phyloP scores from a whole-genome alignment of 2,797 vertebrate genomes.

The Podarcis lilfordi region DNA sequence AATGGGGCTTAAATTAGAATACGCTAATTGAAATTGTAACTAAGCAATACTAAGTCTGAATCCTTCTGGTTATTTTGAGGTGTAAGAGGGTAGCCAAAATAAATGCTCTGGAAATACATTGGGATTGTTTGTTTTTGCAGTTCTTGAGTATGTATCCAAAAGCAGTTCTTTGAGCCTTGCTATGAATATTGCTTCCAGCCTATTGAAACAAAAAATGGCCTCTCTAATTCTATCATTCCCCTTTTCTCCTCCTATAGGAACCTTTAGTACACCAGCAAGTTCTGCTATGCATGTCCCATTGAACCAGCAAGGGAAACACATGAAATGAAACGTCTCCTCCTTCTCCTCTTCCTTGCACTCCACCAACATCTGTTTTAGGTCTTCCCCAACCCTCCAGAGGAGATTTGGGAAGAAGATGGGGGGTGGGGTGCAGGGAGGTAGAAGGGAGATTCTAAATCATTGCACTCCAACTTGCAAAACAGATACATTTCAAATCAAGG shows the following conservation, averaged over 20 bases:
- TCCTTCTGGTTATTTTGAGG: neutral
- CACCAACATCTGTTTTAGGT: no score
- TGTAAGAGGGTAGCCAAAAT: neutral
- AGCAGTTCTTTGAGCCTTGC: neutral
- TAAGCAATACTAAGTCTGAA: no score
- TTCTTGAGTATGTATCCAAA: neutral
- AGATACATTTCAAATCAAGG: neutral
- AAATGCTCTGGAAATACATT: no score
- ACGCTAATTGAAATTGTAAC: no score
- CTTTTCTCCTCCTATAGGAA: no score
- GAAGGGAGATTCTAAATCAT: neutral
- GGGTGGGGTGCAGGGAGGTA: neutral
- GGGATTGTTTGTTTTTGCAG: no score
- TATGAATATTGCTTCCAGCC: neutral
- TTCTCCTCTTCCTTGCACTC: no score
- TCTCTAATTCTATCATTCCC: neutral
- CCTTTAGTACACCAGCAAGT: neutral
- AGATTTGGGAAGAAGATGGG: no score
- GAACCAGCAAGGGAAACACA: neutral
- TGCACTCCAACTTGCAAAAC: neutral
- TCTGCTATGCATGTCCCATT: neutral
- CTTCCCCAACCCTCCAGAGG: no score
- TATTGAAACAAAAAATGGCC: neutral
- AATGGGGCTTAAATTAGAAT: no score
- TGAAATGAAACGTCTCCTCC: neutral